Evolutionary conservation across 2,113 vertebrate species (phyloP), one percentile per base, ranked within the genome.

Genomic region (Antechinus stuartii): DNA sequence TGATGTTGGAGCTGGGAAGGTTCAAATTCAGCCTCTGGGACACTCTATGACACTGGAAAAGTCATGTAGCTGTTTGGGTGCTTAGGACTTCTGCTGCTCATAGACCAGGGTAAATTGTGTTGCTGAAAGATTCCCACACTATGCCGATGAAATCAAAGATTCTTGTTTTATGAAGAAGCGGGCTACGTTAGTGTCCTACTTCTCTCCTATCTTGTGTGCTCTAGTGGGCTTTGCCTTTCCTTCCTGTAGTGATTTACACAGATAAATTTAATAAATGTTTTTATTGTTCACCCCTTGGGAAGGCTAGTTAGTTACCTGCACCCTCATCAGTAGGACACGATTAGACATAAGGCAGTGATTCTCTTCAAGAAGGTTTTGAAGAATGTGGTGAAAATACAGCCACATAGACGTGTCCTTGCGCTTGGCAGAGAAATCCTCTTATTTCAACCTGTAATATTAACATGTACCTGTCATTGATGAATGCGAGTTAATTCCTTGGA

Each of bases 281-380:
- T 84, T 84, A 19, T 42, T 42, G 68, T 8, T 84, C 68, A 84
- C 35, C 68, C 19, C n/a, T 42, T 42, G 68, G 68, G 68, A 84
- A 84, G 54, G 91, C 53, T 61, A 96, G 92, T 25, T 96, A 92
- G 56, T 95, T 97, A 94, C 91, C 92, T 94, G 94, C 97, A 96
- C 52, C 94, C 95, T 92, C 49, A 50, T 42, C 91, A 94, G 91
- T 12, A 90, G 56, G 84, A 84, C 46, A 91, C 76, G 92, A 94
- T 52, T 0, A 5, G 54, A 89, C 22, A 3, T 30, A 92, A 68
- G 30, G 8, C 95, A 93, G 8, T 96, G 90, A 1, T 61, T 52
- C 90, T 91, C n/a, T 91, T 57, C 56, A 0, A 35, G 22, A 91
- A 8, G 0, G 12, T 30, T 94, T 91, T 92, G 84, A 50, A 54